Base-by-base conservation (phyloP, 2,888 invertebrate species). In the Leptopilina drosophilae region DNA sequence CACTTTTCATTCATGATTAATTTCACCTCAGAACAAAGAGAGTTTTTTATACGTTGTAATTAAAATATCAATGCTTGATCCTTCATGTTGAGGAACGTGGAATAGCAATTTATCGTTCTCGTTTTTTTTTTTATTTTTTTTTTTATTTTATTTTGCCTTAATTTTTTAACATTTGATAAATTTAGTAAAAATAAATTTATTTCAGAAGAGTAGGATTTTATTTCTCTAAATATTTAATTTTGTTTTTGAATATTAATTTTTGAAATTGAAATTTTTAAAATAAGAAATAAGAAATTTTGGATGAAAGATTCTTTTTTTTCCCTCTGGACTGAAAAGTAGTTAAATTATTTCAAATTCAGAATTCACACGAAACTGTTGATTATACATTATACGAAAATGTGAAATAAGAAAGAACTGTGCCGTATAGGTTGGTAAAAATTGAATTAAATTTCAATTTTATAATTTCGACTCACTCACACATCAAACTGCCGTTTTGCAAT, bases 401-500 rank as follows among this genome's bases (percentile, higher is more conserved):
- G 62, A 69, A 77, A 64, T 69, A 64, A 26, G 33, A 49, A 53
- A 75, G 53, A n/a, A 64, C 2, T 49, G 15, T 64, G 65, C 14
- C 14, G 40, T 53, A 33, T 33, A 33, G 1, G 3, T 20, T 20
- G 66, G 64, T 77, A 20, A 56, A 33, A 49, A 33, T 42, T 12
- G 66, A 77, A 77, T 53, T 49, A 53, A 65, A 66, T 66, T 65
- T 77, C 33, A 77, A 77, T 77, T 77, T 65, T 67, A 20, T 20
- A 49, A 77, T 53, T 56, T 56, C 33, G 26, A 40, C n/a, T 26
- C 42, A 64, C 59, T 20, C 42, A 73, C 59, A 73, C 62, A 46
- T 78, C 56, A 49, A 59, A 53, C 49, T 77, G 20, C 56, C 62
- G 66, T 80, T 73, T 33, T 77, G 79, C 78, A 80, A 81, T 80